A percentile compares a stretch with the other conserved stretches of the same genome.
Evolutionary conservation across 1,140 invertebrate genomes (phyloP).

Genomic region (Aphis gossypii): DNA sequence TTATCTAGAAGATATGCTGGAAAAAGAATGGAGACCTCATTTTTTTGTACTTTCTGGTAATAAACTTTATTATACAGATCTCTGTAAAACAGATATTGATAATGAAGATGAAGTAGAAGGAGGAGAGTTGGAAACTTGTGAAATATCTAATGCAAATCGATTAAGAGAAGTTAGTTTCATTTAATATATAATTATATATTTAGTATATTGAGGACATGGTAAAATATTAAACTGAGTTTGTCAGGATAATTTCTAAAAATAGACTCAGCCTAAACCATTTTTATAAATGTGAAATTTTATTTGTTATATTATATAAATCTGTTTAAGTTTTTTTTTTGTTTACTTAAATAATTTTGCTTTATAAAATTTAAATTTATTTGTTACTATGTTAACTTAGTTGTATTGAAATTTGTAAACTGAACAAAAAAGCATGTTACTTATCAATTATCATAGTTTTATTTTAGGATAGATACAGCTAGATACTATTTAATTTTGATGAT

Average conservation of each 20-base stretch:
- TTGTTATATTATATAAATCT: background rate
- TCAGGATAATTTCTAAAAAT: background rate
- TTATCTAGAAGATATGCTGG: conserved; percentile 87
- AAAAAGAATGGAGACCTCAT: conserved; percentile 91
- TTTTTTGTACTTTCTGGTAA: conserved; percentile 92
- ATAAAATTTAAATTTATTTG: background rate
- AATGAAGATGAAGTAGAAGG: conserved; percentile 71
- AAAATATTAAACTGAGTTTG: background rate
- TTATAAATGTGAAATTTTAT: background rate
- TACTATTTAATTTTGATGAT: too few relatives aligned
- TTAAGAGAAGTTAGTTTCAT: conserved; percentile 42
- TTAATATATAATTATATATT: background rate
- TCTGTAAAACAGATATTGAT: conserved; percentile 63
- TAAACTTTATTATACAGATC: conserved; percentile 86
- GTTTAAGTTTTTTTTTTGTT: background rate
- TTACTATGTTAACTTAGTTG: background rate
- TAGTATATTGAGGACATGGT: background rate
- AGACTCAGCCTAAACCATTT: background rate
- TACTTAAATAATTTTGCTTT: background rate
- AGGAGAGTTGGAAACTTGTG: conserved; percentile 67
- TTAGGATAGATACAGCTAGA: too few relatives aligned
- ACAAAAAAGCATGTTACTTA: background rate
- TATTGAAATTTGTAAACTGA: background rate
- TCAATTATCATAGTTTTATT: too few relatives aligned
- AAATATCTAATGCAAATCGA: conserved; percentile 41